phyloP scores from a whole-genome alignment of 2,113 vertebrate species.

The Crotalus tigris region DNA sequence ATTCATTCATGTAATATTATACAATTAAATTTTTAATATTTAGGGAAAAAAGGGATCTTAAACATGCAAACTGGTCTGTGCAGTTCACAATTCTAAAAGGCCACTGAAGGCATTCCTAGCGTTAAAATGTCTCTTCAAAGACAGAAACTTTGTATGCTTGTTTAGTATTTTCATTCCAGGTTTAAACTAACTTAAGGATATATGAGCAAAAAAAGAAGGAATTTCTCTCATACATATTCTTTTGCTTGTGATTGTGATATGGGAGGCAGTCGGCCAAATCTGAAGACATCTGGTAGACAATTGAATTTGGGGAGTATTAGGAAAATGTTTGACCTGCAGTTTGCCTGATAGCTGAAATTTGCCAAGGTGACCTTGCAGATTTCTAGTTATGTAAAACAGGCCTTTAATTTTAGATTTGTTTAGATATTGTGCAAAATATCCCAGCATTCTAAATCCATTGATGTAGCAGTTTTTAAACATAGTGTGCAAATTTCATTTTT shows the following conservation, averaged over 20 bases:
- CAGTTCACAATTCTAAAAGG: background rate
- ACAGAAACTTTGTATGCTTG: background rate
- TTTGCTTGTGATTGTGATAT: background rate
- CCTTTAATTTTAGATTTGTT: background rate
- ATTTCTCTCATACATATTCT: background rate
- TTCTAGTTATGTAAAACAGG: background rate
- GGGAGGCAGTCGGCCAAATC: background rate
- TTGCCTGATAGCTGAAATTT: background rate
- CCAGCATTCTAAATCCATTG: background rate
- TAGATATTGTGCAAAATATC: background rate
- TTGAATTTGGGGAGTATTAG: background rate
- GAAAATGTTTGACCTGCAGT: background rate
- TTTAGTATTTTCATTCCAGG: background rate
- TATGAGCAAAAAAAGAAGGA: background rate
- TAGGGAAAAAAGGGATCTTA: background rate
- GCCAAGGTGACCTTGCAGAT: background rate
- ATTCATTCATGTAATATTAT: background rate
- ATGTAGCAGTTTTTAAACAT: background rate
- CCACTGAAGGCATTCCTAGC: background rate
- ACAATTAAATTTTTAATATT: background rate
- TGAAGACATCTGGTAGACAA: background rate
- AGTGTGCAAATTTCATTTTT: background rate
- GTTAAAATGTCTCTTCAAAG: background rate
- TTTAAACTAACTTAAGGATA: background rate
- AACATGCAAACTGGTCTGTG: background rate